Evolutionary conservation across 2,797 vertebrate genomes (phyloP).

Genomic region (Parauchenoglanis punctatus): DNA sequence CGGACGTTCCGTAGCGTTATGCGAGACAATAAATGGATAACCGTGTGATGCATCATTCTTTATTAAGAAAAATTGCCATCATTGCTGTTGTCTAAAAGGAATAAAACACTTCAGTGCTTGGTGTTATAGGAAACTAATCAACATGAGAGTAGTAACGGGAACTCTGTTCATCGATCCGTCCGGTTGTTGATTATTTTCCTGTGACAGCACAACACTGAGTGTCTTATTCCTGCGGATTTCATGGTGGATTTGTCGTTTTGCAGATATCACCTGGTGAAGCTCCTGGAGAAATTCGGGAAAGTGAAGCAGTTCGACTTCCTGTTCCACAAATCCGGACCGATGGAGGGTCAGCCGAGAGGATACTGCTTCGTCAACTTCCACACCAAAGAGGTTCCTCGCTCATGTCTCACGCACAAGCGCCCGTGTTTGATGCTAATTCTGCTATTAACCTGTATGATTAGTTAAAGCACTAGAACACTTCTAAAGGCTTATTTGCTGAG

Average conservation of each 20-base stretch:
- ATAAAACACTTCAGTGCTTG: not conserved
- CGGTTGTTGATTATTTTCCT: not conserved
- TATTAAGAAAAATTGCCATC: not conserved
- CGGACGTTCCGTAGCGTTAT: not conserved
- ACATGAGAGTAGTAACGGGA: too few species aligned
- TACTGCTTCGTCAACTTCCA: constrained; percentile 99
- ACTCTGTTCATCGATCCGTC: not conserved
- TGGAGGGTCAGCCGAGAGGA: constrained; percentile 96
- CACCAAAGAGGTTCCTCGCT: constrained; percentile 88
- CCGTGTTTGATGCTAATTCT: not conserved
- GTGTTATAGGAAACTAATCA: not conserved
- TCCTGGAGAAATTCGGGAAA: constrained; percentile 94
- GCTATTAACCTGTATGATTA: not conserved
- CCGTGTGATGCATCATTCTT: not conserved
- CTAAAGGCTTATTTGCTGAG: not conserved
- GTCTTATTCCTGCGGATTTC: not conserved
- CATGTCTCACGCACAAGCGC: not conserved
- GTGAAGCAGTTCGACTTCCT: constrained; percentile 99
- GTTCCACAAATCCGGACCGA: constrained; percentile 95
- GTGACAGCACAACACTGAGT: not conserved
- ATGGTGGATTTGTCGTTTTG: constrained; percentile 39
- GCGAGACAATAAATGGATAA: not conserved
- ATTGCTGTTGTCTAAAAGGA: not conserved
- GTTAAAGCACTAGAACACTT: not conserved
- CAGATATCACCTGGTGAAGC: constrained; percentile 94